These are phyloP conservation scores for Erpornis zantholeuca DNA, from an alignment of 2,113 vertebrate species.

Conservation along the genomic window DNA sequence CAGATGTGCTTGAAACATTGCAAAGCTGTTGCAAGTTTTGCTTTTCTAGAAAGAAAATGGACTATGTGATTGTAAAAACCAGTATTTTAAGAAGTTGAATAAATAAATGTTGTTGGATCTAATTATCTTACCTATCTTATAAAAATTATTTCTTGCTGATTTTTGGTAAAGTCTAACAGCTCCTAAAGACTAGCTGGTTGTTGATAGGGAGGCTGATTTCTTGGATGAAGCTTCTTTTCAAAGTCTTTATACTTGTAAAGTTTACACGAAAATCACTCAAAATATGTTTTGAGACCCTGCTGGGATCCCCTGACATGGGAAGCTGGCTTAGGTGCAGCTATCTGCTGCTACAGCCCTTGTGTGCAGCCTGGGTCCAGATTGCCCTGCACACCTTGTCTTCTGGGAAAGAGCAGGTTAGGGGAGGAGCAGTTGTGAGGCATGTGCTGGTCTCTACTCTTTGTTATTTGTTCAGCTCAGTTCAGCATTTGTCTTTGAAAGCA, in stretches of 20 bases:
- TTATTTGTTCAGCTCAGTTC: neutral
- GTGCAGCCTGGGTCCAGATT: neutral
- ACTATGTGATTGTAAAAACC: neutral
- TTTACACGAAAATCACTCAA: neutral
- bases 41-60: neutral
- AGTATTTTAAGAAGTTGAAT: constrained; percentile 43
- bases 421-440: neutral
- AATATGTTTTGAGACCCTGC: neutral
- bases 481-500: neutral
- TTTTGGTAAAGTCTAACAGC: neutral
- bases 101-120: constrained; percentile 38
- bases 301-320: neutral
- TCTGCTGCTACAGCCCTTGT: neutral
- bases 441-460: neutral
- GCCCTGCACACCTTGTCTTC: neutral
- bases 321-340: neutral
- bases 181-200: neutral
- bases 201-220: neutral
- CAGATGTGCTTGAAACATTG: neutral
- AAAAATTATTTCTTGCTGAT: neutral
- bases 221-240: neutral
- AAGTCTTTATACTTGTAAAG: neutral
- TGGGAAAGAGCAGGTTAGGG: neutral
- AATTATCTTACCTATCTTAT: neutral
- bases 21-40: neutral